phyloP scores from a whole-genome alignment of 2,888 invertebrate species.

The Dorcus parallelipipedus region DNA sequence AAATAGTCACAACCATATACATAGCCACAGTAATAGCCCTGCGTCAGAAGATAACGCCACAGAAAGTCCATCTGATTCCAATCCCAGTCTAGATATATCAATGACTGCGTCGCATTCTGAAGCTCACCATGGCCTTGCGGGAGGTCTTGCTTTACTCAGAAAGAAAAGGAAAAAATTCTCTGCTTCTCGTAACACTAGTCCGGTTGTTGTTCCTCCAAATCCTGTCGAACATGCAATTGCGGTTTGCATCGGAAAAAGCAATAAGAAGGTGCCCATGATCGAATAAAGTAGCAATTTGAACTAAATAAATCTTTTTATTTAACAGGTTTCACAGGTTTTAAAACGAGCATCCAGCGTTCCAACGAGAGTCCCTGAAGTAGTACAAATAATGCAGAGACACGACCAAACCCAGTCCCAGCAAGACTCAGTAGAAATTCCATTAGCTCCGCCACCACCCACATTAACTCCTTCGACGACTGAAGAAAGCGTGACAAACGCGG shows the following conservation, averaged over 20 bases:
- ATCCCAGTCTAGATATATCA: conserved; percentile 58
- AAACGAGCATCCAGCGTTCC: conserved; percentile 72
- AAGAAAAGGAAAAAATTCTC: conserved; percentile 82
- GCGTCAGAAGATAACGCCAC: conserved; percentile 69
- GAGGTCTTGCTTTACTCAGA: conserved; percentile 71
- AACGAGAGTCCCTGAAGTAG: conserved; percentile 52
- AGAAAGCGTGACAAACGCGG: conserved; percentile 49
- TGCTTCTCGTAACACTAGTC: conserved; percentile 68
- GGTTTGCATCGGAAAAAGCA: conserved; percentile 36
- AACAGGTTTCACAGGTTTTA: conserved; percentile 52
- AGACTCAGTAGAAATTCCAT: conserved; percentile 51
- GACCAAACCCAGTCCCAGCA: conserved; percentile 64
- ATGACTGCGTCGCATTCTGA: neutral
- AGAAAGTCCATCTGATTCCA: conserved; percentile 68
- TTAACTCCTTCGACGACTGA: conserved; percentile 58
- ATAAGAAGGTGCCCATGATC: conserved; percentile 30
- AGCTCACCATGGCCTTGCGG: conserved; percentile 42
- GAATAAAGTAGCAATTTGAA: neutral
- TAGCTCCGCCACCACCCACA: conserved; percentile 38
- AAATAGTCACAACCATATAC: conserved; percentile 52
- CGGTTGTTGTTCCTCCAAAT: conserved; percentile 53
- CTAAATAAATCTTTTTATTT: neutral
- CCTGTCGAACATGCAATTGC: conserved; percentile 45
- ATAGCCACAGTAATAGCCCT: conserved; percentile 56
- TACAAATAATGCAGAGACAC: conserved; percentile 50